Evolutionary conservation across 2,113 vertebrate genomes (phyloP).

Genomic region (Spermophilus dauricus): DNA sequence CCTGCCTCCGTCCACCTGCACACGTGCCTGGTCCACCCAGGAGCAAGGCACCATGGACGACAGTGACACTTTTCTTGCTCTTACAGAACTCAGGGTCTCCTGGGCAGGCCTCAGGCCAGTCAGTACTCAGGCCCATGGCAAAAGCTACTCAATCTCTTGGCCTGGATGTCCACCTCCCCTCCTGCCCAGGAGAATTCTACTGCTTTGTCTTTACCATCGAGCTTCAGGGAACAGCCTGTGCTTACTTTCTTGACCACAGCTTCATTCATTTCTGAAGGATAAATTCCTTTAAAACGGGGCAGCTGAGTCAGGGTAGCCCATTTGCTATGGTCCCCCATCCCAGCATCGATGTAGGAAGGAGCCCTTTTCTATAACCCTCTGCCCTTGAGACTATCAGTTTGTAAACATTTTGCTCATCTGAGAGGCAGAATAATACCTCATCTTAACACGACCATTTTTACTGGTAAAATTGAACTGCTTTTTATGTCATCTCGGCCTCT

Average conservation of each 20-base stretch:
- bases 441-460: background rate
- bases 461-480: too few species aligned
- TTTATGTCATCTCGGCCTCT: background rate
- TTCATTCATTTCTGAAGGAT: background rate
- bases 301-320: background rate
- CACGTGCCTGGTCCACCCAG: rapidly evolving
- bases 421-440: background rate
- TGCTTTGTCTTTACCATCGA: background rate
- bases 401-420: too few species aligned
- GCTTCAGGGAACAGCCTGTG: background rate
- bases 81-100: background rate
- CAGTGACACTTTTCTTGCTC: background rate
- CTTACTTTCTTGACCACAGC: too few species aligned
- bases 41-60: background rate
- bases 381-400: background rate
- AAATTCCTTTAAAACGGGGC: too few species aligned
- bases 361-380: background rate
- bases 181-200: too few species aligned
- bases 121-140: too few species aligned
- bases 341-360: background rate
- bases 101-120: background rate
- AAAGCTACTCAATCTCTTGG: background rate
- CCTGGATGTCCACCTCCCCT: too few species aligned
- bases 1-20: background rate
- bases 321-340: too few species aligned